phyloP scores from a whole-genome alignment of 2,797 vertebrate species.

The Ptychobarbus kaznakovi region DNA sequence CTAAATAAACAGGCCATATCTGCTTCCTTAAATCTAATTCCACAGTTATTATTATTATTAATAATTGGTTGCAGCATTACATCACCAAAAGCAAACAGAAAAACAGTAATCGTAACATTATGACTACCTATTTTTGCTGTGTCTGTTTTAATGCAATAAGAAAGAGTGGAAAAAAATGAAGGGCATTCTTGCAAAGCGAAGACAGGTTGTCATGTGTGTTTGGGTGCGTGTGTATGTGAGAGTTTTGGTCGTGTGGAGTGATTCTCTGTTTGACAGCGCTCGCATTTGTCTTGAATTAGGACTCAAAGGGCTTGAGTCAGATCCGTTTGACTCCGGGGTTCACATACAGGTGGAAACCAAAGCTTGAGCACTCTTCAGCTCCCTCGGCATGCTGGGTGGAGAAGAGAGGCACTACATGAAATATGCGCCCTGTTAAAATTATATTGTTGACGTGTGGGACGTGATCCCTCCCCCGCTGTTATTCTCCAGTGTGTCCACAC shows the following conservation, averaged over 20 bases:
- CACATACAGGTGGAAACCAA: conserved; percentile 56
- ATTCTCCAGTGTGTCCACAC: conserved; percentile 46
- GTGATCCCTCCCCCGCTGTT: conserved; percentile 28
- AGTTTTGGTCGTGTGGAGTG: conserved; percentile 36
- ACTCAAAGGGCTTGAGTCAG: neutral
- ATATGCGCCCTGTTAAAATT: conserved; percentile 54
- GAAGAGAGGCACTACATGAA: conserved; percentile 33
- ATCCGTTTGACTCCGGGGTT: conserved; percentile 22
- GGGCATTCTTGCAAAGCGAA: neutral
- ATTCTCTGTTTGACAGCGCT: conserved; percentile 39
- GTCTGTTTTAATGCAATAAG: neutral
- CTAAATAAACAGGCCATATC: conserved; percentile 39
- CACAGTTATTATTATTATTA: neutral
- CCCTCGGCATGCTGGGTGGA: conserved; percentile 32
- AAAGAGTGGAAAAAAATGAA: neutral
- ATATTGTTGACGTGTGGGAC: conserved; percentile 34
- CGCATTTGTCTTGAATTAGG: conserved; percentile 60
- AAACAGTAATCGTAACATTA: neutral
- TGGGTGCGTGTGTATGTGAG: neutral
- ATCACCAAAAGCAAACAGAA: neutral
- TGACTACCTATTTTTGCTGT: neutral
- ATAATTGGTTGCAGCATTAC: neutral
- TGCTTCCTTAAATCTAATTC: neutral
- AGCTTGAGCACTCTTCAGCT: conserved; percentile 16
- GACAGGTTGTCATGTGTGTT: neutral